Conservation (phyloP, 2,113 vertebrate genomes). For the Machaerirhynchus nigripectus region DNA sequence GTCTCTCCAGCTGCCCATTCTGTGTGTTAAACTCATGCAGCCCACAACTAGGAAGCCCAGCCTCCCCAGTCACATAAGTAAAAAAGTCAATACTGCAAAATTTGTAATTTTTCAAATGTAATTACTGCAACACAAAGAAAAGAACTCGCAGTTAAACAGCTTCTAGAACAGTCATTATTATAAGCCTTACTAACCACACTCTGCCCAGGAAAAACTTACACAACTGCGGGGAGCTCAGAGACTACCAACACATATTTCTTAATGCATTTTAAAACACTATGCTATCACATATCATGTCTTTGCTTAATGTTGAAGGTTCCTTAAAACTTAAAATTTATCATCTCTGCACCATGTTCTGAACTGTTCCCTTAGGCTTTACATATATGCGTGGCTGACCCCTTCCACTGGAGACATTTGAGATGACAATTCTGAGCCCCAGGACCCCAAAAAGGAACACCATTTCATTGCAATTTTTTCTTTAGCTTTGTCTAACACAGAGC, state of each 20-base stretch:
- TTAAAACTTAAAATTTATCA: neutral
- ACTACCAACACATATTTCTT: neutral
- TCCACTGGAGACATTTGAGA: neutral
- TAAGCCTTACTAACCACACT: neutral
- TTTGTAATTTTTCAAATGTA: neutral
- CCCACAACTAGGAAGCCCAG: neutral
- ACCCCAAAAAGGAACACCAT: neutral
- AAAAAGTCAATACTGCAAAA: neutral
- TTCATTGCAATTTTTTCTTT: neutral
- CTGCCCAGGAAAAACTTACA: neutral
- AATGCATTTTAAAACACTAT: neutral
- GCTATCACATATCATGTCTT: neutral
- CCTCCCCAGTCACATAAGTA: neutral
- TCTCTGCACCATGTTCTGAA: neutral
- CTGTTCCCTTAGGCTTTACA: neutral
- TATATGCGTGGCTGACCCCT: fast-evolving
- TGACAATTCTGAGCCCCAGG: neutral
- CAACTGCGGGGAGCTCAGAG: neutral
- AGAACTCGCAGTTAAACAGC: neutral
- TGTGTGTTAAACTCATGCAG: neutral
- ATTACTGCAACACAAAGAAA: neutral
- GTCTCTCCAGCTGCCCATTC: neutral
- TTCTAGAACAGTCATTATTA: neutral
- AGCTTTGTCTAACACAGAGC: neutral
- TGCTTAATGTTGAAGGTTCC: neutral